phyloP scores from a whole-genome alignment of 2,797 vertebrate species.

The Stomatorhinus walkeri region DNA sequence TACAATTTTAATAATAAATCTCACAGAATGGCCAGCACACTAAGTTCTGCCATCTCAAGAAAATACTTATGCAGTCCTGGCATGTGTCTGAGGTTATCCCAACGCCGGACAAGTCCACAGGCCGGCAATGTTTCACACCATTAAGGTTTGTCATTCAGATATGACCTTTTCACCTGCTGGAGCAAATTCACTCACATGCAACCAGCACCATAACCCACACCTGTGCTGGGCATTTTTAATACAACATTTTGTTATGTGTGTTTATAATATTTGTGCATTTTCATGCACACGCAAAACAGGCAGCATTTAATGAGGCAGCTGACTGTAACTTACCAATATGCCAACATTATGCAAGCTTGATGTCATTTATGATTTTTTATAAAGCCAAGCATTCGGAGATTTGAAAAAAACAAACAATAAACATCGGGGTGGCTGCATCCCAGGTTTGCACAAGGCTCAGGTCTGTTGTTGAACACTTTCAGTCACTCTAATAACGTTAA shows the following conservation, averaged over 20 bases:
- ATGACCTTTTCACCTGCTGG: background rate
- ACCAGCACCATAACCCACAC: background rate
- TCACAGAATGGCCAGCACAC: background rate
- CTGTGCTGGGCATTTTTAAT: background rate
- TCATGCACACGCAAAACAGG: background rate
- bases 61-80: background rate
- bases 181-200: background rate
- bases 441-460: background rate
- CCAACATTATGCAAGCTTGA: background rate
- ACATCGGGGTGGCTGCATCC: background rate
- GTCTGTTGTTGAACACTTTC: background rate
- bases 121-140: background rate
- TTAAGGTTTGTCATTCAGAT: background rate
- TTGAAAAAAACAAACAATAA: background rate
- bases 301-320: background rate
- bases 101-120: background rate
- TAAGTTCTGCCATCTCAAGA: background rate
- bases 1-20: background rate
- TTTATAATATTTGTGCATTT: background rate
- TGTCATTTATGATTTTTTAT: background rate
- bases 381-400: background rate
- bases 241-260: no score
- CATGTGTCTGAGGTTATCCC: background rate
- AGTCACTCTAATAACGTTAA: background rate
- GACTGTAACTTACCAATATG: background rate